Evolutionary conservation across 2,797 vertebrate species (phyloP), one percentile per base, ranked within the genome.

Genomic region (Dipus sagitta): DNA sequence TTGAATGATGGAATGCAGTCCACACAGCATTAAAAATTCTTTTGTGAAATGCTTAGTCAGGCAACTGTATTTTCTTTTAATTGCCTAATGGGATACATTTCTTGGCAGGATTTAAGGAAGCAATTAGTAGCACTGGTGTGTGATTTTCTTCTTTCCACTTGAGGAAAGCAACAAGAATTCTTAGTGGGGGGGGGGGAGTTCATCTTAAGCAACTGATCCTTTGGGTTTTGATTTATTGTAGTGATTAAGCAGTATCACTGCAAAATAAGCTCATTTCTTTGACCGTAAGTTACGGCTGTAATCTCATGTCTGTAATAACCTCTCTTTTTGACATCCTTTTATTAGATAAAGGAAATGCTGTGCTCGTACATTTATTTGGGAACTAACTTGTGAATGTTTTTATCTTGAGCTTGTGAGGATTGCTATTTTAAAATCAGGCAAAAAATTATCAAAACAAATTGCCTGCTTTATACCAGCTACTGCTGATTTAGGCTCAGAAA

Each of bases 41-140:
- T 97, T 88, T 93, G 88, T 92, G 96, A 93, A 94, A 95, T 97
- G 68, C 96, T 96, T 96, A 94, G 91, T 95, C 92, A 96, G 96
- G 78, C 78, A 96, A 93, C 89, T 96, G 75, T 97, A 94, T 88
- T 92, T 86, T 94, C 93, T 23, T 4, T 34, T 94, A 95, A 85
- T 97, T 96, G 93, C 93, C 88, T 96, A 90, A 74, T 96, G 96
- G 95, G 94, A 93, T 96, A 96, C 84, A 95, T 97, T 96, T 98
- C 95, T 95, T 97, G 94, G 92, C 95, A 78, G 58, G 90, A 74
- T 86, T 96, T 91, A 95, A 95, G 85, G 94, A 96, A 96, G 91
- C 95, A 97, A 95, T 97, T 97, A 97, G 95, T 91, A 96, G 90
- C 95, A 67, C 32, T 94, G 75, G 84, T 96, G 93, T 97, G 0